Conservation (phyloP, 2,797 vertebrate species). For the Cossypha polioptera region DNA sequence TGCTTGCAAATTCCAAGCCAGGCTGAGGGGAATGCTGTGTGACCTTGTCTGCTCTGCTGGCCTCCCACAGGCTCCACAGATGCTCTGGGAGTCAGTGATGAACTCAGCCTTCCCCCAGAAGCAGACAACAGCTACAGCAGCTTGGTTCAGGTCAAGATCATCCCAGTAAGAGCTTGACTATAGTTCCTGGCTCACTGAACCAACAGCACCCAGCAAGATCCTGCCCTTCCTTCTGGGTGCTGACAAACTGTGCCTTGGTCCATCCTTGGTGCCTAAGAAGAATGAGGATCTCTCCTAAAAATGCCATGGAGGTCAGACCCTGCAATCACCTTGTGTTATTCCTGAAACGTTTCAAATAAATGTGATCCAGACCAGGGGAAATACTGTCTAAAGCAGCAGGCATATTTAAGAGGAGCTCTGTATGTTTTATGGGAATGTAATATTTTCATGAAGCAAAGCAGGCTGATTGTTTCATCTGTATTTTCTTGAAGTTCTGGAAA, state of each 20-base stretch:
- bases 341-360: not conserved
- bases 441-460: not conserved
- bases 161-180: fast-evolving
- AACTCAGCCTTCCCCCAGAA: not conserved
- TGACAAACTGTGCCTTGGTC: not conserved
- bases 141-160: not conserved
- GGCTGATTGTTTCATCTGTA: not conserved
- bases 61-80: not conserved
- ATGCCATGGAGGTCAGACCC: not conserved
- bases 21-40: not conserved
- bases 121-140: not conserved
- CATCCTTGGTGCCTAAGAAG: not conserved
- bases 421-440: not conserved
- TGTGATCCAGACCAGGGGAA: not conserved
- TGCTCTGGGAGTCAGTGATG: not conserved
- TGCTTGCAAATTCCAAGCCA: not conserved
- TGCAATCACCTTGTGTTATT: fast-evolving
- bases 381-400: not conserved
- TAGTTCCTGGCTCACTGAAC: not conserved
- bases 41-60: not conserved
- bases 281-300: not conserved
- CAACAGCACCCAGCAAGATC: not conserved
- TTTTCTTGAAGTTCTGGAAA: not conserved
- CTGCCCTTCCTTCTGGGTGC: not conserved
- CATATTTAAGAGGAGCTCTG: not conserved